phyloP scores from a whole-genome alignment of 1,140 invertebrate species.

The Hylyphantes graminicola region DNA sequence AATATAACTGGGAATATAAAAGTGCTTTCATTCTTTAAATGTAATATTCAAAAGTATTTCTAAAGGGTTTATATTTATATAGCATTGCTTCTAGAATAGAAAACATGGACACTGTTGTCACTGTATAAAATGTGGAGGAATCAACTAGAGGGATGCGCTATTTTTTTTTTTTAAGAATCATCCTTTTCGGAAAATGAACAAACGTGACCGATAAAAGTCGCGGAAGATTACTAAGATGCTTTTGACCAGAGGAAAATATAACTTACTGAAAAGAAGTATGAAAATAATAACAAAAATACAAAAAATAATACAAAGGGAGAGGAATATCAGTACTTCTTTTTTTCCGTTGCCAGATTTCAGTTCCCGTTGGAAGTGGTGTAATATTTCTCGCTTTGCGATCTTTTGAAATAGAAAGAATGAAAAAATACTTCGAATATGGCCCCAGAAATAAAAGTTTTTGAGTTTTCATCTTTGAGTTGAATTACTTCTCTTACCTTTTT shows the following conservation, averaged over 20 bases:
- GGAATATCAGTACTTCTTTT: slow-evolving; percentile 34
- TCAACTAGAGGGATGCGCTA: too few relatives aligned
- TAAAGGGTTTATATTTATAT: too few relatives aligned
- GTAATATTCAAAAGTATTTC: too few relatives aligned
- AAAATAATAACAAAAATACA: slow-evolving; percentile 25
- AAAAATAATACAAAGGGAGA: slow-evolving; percentile 36
- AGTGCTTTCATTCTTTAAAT: too few relatives aligned
- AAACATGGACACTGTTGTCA: slow-evolving; percentile 1
- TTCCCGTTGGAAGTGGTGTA: slow-evolving; percentile 42
- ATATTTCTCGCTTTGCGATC: slow-evolving; percentile 23
- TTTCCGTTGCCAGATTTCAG: slow-evolving; percentile 46
- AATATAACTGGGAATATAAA: too few relatives aligned
- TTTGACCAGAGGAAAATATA: slow-evolving; percentile 35
- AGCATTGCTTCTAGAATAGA: too few relatives aligned
- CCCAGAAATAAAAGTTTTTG: slow-evolving; percentile 1
- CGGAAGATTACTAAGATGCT: slow-evolving; percentile 40
- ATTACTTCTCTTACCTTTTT: slow-evolving; percentile 16
- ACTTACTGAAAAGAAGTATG: slow-evolving; percentile 30
- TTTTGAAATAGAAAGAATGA: background rate
- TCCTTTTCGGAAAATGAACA: slow-evolving; percentile 14
- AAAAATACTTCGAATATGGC: background rate
- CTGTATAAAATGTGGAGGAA: background rate
- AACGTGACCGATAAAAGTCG: slow-evolving; percentile 45
- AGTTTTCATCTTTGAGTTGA: slow-evolving; percentile 26
- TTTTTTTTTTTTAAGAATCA: background rate